phyloP scores from a whole-genome alignment of 2,888 invertebrate species.

The Fissipunctia ypsillon region DNA sequence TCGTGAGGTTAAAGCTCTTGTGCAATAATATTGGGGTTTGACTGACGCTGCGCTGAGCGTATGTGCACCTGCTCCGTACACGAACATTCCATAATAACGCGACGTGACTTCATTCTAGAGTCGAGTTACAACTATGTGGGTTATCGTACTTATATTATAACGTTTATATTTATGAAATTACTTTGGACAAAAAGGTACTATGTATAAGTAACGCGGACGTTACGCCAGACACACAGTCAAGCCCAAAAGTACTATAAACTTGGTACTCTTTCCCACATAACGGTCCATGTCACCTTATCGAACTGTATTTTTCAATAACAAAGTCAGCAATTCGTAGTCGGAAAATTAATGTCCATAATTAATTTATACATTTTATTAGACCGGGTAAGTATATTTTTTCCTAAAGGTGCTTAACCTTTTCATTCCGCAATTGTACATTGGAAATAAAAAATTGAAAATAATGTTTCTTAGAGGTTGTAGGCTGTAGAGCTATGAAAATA shows the following conservation, averaged over 20 bases:
- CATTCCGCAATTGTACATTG: neutral
- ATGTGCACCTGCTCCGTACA: constrained; percentile 73
- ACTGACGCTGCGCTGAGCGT: constrained; percentile 51
- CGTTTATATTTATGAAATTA: constrained; percentile 16
- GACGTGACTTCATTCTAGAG: constrained; percentile 74
- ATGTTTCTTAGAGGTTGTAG: neutral
- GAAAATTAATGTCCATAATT: constrained; percentile 10
- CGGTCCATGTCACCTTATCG: neutral
- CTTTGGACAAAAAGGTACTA: constrained; percentile 1
- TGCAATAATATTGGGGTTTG: constrained; percentile 57
- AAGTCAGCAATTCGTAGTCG: neutral
- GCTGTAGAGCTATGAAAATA: neutral
- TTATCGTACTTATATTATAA: constrained; percentile 33
- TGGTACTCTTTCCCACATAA: constrained; percentile 3
- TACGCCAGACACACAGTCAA: neutral
- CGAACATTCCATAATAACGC: constrained; percentile 69
- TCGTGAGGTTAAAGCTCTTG: constrained; percentile 54
- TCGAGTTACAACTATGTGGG: constrained; percentile 70
- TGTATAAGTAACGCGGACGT: neutral
- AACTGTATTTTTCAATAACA: neutral
- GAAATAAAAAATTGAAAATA: neutral
- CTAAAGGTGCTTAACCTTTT: neutral
- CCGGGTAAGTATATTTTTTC: neutral
- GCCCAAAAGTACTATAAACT: neutral
- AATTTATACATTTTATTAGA: too few relatives aligned